Evolutionary conservation across 2,113 vertebrate genomes (phyloP).

Genomic region (Castor canadensis): DNA sequence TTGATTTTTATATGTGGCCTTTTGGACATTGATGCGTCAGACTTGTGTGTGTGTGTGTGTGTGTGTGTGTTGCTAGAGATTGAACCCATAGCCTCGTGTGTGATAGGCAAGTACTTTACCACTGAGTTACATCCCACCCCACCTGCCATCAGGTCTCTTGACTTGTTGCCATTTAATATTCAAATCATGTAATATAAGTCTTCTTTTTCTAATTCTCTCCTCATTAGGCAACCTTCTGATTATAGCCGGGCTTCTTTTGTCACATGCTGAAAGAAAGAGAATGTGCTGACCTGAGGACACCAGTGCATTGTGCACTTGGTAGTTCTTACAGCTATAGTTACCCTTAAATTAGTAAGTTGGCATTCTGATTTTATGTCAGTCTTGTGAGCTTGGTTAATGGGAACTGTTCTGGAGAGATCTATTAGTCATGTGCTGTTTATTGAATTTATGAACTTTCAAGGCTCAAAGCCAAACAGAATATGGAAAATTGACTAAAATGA

Average conservation of each 20-base stretch:
- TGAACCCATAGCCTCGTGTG: not conserved
- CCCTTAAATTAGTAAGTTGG: not conserved
- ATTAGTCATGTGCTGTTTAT: not conserved
- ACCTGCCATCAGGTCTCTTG: not conserved
- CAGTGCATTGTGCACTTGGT: not conserved
- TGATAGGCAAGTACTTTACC: not conserved
- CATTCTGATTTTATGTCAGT: not conserved
- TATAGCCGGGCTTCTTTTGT: not conserved
- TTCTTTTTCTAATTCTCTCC: not conserved
- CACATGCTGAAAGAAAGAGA: not conserved
- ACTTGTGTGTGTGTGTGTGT: not conserved
- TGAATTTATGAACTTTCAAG: slow-evolving; percentile 25
- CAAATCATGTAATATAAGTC: not conserved
- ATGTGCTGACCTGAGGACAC: not conserved
- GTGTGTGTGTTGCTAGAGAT: not conserved
- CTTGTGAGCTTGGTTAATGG: not conserved
- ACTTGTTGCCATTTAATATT: not conserved
- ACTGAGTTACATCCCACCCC: not conserved
- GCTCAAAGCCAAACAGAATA: not conserved
- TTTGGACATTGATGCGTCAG: not conserved
- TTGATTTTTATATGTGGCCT: slow-evolving; percentile 3
- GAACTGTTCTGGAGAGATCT: slow-evolving; percentile 15
- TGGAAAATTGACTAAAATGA: slow-evolving; percentile 22
- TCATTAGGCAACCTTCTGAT: not conserved
- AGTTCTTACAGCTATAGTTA: not conserved